Conservation (phyloP, 2,888 invertebrate genomes). For the Steromphala cineraria region DNA sequence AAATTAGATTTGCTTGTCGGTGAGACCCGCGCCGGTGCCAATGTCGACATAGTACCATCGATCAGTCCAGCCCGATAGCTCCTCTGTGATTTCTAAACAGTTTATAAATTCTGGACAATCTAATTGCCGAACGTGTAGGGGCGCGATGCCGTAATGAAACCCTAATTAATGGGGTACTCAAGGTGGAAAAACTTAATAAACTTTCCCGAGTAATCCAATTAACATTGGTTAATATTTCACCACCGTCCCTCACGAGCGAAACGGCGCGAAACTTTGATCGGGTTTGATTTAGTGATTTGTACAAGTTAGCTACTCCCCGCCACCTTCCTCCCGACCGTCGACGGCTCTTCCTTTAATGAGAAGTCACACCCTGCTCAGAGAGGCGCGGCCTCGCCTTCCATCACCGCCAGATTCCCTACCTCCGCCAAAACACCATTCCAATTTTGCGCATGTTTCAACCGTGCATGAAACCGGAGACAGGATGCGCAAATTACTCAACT, state of each 20-base stretch:
- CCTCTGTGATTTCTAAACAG: slow-evolving; percentile 65
- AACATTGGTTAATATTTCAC: slow-evolving; percentile 60
- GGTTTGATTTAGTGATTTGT: slow-evolving; percentile 17
- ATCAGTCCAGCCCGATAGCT: slow-evolving; percentile 36
- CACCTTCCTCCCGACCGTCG: background rate
- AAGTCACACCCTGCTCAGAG: background rate
- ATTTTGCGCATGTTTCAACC: slow-evolving; percentile 10
- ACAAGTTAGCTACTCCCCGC: background rate
- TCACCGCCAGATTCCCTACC: background rate
- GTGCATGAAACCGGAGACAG: slow-evolving; percentile 12
- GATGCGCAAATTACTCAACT: slow-evolving; percentile 17
- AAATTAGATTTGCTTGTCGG: slow-evolving; percentile 35
- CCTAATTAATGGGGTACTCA: slow-evolving; percentile 53
- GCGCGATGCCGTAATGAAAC: slow-evolving; percentile 56
- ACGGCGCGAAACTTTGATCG: slow-evolving; percentile 20
- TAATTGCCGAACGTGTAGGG: slow-evolving; percentile 44
- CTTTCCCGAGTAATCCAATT: slow-evolving; percentile 54
- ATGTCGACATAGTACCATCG: slow-evolving; percentile 34
- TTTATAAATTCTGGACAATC: slow-evolving; percentile 65
- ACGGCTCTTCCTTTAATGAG: slow-evolving; percentile 5
- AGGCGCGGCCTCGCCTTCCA: background rate
- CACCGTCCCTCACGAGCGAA: slow-evolving; percentile 23
- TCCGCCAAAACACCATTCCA: background rate
- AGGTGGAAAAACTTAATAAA: slow-evolving; percentile 59
- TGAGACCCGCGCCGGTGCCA: slow-evolving; percentile 29